Evolutionary conservation across 2,888 invertebrate species (phyloP).

Genomic region (Drosophila robusta): DNA sequence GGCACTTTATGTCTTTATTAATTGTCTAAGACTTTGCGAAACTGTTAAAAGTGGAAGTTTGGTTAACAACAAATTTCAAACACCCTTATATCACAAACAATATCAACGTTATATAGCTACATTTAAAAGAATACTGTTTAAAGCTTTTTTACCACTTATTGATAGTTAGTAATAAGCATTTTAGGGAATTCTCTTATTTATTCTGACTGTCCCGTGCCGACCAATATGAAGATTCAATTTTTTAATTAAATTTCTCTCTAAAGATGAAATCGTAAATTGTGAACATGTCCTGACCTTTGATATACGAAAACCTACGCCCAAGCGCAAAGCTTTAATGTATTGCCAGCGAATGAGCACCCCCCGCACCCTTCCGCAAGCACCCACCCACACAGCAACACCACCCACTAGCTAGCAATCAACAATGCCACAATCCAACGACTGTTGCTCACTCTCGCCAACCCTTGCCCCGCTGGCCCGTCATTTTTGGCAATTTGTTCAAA

Average conservation of each 20-base stretch:
- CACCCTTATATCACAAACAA: no score
- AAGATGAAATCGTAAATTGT: constrained; percentile 49
- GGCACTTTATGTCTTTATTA: constrained; percentile 37
- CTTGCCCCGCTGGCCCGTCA: constrained; percentile 31
- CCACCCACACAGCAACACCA: constrained; percentile 15
- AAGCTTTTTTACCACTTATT: no score
- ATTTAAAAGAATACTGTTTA: background rate
- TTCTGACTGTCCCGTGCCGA: background rate
- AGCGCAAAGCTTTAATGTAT: constrained; percentile 53
- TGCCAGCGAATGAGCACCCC: constrained; percentile 19
- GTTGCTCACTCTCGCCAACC: constrained; percentile 50
- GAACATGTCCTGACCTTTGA: constrained; percentile 70
- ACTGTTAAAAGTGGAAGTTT: background rate
- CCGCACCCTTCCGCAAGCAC: background rate
- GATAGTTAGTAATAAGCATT: no score
- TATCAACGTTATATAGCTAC: no score
- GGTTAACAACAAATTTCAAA: no score
- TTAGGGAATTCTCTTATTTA: no score
- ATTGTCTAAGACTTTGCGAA: constrained; percentile 20
- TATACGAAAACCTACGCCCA: constrained; percentile 54
- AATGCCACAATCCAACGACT: constrained; percentile 67
- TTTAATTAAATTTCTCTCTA: constrained; percentile 31
- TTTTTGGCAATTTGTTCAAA: constrained; percentile 76
- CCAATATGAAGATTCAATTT: constrained; percentile 1
- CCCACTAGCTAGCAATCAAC: constrained; percentile 60